Base-by-base conservation (phyloP, 2,797 vertebrate genomes). In the Propithecus perrieri region DNA sequence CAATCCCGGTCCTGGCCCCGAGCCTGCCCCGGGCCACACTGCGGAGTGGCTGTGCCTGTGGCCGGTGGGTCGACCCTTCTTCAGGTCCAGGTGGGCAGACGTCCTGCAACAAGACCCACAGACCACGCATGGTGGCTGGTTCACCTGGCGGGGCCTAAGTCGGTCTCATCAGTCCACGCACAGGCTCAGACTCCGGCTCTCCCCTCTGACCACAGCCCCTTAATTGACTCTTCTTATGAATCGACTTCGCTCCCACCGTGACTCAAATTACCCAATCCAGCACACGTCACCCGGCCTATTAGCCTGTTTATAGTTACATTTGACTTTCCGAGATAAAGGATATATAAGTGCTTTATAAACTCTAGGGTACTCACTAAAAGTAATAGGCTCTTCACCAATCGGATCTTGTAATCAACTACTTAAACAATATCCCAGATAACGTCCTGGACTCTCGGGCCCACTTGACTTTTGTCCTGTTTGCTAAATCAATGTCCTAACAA, bases 261-360 rank as follows among this genome's bases (percentile, higher is more conserved):
- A 43, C 80, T 87, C 91, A 28, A 33, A 65, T 84, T 7, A 71
- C 80, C 80, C 8, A 65, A 57, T 6, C 57, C 17, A 6, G 30
- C 43, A 9, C 30, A 14, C 59, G 35, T 71, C 63, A 61, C 72
- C 75, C 83, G n/a, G 65, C 55, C 87, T 55, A 33, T 75, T 63
- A 86, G 86, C 87, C 57, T 89, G 79, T 55, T 61, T 59, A 24
- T 5, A 75, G 61, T 33, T 79, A 13, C 78, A 75, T 71, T 46
- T 71, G 92, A 94, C 86, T 93, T 89, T 53, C 91, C 35, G 65
- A 80, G 92, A 90, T 78, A 78, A 92, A 90, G 86, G 53, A 1
- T 33, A 9, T 9, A 0, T 43, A 76, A 85, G 48, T 85, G 81
- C n/a, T 76, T 43, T 76, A 48, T 74, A n/a, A 57, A 92, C 55